Percentiles rank a stretch among this genome's conserved stretches.
Conservation (phyloP, 2,113 vertebrate species). For the Podilymbus podiceps region DNA sequence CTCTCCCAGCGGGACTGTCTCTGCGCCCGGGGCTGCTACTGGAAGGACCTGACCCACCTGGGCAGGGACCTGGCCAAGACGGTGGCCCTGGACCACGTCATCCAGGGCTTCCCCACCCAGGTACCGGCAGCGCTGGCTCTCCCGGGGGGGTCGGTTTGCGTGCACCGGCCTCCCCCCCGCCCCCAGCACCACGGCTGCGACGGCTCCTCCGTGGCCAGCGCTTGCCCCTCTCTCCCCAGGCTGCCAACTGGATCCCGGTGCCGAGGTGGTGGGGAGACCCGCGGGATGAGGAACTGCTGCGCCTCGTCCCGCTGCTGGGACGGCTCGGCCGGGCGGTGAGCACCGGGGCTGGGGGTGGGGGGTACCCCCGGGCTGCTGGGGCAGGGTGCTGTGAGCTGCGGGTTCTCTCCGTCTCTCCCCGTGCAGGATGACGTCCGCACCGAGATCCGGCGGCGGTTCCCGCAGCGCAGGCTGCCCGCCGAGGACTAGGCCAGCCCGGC, state of each 20-base stretch:
- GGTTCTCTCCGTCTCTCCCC: fast-evolving
- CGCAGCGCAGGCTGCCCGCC: constrained; percentile 61
- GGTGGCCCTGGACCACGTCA: constrained; percentile 78
- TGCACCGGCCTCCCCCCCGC: fast-evolving
- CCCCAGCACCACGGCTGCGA: fast-evolving
- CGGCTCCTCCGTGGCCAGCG: fast-evolving
- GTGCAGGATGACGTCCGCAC: constrained; percentile 74
- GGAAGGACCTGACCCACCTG: constrained; percentile 79
- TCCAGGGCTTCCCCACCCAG: constrained; percentile 79
- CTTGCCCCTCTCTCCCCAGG: constrained; percentile 36
- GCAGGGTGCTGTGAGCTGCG: background rate
- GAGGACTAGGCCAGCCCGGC: constrained; percentile 14
- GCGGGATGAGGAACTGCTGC: constrained; percentile 71
- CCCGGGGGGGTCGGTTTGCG: fast-evolving
- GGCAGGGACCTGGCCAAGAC: constrained; percentile 79
- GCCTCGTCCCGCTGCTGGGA: constrained; percentile 72
- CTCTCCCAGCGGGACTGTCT: constrained; percentile 80
- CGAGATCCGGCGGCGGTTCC: constrained; percentile 72
- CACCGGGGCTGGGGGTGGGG: fast-evolving
- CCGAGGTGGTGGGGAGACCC: constrained; percentile 66
- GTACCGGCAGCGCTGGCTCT: background rate
- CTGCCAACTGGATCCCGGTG: constrained; percentile 78
- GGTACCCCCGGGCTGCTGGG: background rate
- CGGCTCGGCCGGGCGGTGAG: constrained; percentile 73
- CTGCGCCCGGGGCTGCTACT: constrained; percentile 81